Base-by-base conservation (phyloP, 2,888 invertebrate species). In the Lithophane socia region DNA sequence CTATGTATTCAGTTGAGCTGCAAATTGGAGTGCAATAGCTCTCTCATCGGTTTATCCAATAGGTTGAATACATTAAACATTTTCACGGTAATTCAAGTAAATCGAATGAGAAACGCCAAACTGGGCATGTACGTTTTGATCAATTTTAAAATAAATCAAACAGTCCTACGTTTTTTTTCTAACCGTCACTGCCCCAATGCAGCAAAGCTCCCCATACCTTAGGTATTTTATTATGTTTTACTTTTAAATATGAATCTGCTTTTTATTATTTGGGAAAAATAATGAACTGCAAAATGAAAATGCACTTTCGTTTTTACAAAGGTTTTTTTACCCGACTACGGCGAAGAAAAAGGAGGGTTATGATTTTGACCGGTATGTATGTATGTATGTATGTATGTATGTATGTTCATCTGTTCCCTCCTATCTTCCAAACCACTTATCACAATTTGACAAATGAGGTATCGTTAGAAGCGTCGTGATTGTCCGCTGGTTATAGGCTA, bases 1-100 rank as follows among this genome's bases (percentile, higher is more conserved):
- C 42, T 74, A 52, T 16, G 42, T 58, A 81, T 81, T 58, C 56
- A 52, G 44, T n/a, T 82, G 29, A 37, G 37, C 64, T 47, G 44
- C 21, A 75, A 56, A 58, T 78, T 64, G 44, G 21, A 56, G 18
- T 56, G 16, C 29, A 47, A 58, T 16, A 56, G 18, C 49, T 65
- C 13, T 65, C 24, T 12, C 44, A 58, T 64, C 16, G 47, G 16
- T 54, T 29, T 42, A 54, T 24, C 49, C n/a, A 47, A 58, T 65
- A 9, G 10, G 21, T 44, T 21, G n/a, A 64, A 24, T 44, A 52
- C 49, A 74, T 56, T 29, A 29, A 63, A 80, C 10, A 63, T 56
- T 79, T 79, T 21, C 9, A 21, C 13, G 13, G 16, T 56, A 24
- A 42, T 56, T n/a, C 16, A 56, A 80, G 24, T 37, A 61, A 37